Conservation (phyloP, 2,797 vertebrate genomes). For the Gorsachius magnificus region DNA sequence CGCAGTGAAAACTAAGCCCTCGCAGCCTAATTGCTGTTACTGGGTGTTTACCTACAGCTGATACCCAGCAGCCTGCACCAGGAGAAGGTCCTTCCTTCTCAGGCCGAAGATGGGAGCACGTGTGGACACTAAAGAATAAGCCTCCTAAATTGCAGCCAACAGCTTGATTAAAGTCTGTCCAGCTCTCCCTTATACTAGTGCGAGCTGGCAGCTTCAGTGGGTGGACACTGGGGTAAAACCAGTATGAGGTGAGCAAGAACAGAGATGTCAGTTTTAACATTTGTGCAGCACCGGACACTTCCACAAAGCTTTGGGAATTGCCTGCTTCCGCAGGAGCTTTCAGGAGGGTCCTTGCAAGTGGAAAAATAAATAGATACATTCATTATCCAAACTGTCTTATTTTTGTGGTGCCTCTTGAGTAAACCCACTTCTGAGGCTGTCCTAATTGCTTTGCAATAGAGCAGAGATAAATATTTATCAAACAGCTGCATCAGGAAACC, state of each 20-base stretch:
- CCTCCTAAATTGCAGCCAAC: neutral
- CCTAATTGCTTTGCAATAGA: conserved; percentile 57
- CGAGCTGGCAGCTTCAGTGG: neutral
- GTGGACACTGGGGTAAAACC: neutral
- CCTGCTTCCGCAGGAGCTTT: conserved; percentile 20
- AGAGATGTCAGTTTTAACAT: neutral
- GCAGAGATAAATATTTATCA: conserved; percentile 68
- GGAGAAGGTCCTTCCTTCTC: neutral
- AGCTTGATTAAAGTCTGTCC: neutral
- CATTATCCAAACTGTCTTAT: conserved; percentile 39
- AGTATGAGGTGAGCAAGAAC: neutral
- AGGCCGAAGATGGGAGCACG: neutral
- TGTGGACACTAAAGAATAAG: neutral
- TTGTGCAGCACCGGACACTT: fast-evolving
- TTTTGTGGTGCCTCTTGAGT: conserved; percentile 55
- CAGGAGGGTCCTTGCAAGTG: neutral
- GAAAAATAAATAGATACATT: conserved; percentile 50
- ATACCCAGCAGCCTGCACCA: neutral
- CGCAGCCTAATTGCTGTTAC: neutral
- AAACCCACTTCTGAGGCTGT: conserved; percentile 55
- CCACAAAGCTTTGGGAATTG: neutral
- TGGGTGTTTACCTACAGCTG: neutral
- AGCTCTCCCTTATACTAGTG: neutral
- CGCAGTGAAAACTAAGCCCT: neutral
- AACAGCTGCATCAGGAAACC: conserved; percentile 65